A percentile compares a stretch with the other conserved stretches of the same genome.
These are phyloP conservation scores for Xylota sylvarum DNA, from an alignment of 2,888 invertebrate genomes.

Conservation along the genomic window DNA sequence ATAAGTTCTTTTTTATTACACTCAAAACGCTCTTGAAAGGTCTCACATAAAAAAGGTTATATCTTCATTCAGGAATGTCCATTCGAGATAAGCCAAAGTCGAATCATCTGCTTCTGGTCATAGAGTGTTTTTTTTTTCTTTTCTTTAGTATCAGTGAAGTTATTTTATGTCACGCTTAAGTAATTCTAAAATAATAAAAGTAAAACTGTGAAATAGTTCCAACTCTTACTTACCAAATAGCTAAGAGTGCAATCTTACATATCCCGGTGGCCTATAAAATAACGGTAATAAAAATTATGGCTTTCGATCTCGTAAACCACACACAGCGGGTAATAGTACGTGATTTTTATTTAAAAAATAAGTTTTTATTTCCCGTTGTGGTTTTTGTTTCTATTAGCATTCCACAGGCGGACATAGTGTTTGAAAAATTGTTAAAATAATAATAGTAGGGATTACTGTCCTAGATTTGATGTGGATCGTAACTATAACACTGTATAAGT, in stretches of 20 bases:
- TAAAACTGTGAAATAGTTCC: background rate
- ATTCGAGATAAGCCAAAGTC: background rate
- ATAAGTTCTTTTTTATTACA: background rate
- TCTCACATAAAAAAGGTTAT: background rate
- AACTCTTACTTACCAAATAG: slow-evolving; percentile 3
- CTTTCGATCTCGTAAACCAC: slow-evolving; percentile 38
- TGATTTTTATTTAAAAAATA: slow-evolving; percentile 27
- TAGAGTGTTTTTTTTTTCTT: background rate
- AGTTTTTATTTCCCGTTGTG: slow-evolving; percentile 6
- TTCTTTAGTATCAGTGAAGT: background rate
- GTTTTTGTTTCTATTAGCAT: background rate
- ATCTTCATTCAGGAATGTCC: background rate
- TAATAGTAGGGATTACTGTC: background rate
- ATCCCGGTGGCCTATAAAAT: slow-evolving; percentile 21
- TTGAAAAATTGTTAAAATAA: background rate
- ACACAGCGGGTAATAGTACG: slow-evolving; percentile 30
- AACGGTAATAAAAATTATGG: slow-evolving; percentile 28
- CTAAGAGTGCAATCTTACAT: slow-evolving; percentile 5
- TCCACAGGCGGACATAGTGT: background rate
- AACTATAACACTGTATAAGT: too few relatives aligned
- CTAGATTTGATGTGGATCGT: background rate
- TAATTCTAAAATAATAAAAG: background rate
- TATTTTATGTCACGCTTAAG: background rate
- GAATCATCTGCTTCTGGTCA: background rate
- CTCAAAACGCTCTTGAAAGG: background rate